Conservation (phyloP, 2,888 invertebrate species). For the Galerucella calmariensis region DNA sequence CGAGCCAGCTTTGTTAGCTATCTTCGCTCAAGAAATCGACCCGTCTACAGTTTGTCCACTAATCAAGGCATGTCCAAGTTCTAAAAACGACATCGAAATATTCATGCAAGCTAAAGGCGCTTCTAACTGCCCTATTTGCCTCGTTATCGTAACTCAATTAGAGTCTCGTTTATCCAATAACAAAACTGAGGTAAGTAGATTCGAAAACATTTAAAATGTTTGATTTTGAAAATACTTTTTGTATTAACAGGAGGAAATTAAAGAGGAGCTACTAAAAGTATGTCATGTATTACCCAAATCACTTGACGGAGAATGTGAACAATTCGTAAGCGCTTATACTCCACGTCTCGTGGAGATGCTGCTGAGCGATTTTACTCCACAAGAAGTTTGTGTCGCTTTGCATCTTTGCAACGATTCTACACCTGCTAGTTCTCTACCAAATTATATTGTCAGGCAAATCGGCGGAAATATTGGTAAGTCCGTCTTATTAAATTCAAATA, state of each 20-base stretch:
- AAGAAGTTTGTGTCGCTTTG: conserved; percentile 82
- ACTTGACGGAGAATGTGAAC: conserved; percentile 75
- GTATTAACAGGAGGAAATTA: conserved; percentile 73
- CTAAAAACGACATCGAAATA: conserved; percentile 68
- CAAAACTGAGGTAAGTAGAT: conserved; percentile 74
- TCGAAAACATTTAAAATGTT: background rate
- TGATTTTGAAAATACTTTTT: conserved; percentile 21
- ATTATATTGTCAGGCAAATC: conserved; percentile 35
- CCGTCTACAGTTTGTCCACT: conserved; percentile 81
- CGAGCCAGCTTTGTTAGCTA: conserved; percentile 81
- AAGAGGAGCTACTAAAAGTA: conserved; percentile 74
- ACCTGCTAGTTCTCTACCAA: conserved; percentile 54
- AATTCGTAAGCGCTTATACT: conserved; percentile 82
- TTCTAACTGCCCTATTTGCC: conserved; percentile 83
- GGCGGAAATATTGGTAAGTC: conserved; percentile 54
- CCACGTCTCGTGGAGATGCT: conserved; percentile 82
- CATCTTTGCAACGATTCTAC: conserved; percentile 75
- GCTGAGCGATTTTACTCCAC: conserved; percentile 77
- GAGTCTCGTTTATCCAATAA: conserved; percentile 78
- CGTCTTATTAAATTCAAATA: background rate
- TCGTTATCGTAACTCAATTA: conserved; percentile 84
- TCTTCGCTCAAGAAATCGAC: conserved; percentile 83
- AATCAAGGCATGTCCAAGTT: conserved; percentile 75
- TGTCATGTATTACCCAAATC: conserved; percentile 76
- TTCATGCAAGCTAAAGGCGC: conserved; percentile 69